Evolutionary conservation across 1,140 invertebrate genomes (phyloP), one percentile per base, ranked within the genome.

Genomic region (Tetragonula clypearis): DNA sequence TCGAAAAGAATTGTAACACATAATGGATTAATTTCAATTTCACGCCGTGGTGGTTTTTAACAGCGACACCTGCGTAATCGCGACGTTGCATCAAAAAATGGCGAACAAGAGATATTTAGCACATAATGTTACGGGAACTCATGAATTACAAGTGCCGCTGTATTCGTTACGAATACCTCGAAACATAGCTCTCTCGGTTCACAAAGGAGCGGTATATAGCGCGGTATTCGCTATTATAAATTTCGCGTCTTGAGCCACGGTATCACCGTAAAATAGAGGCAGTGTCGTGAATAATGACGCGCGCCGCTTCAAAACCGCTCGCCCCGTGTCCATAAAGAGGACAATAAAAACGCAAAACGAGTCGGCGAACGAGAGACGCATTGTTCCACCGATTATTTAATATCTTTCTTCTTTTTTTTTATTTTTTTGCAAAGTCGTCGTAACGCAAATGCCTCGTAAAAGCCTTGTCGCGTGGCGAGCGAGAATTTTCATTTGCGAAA

Each of bases 201-300:
- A 68, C 84, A 81, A 81, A 85, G 78, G 79, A 68, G 55, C 79
- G 1, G 30, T n/a, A n/a, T n/a, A n/a, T n/a, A 58, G 78, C 60
- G 60, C 58, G 62, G 30, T 30, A 30, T 56, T 60, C 79, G 71
- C 71, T 60, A 71, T 85, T 81, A 80, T 80, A 85, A 85, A 85
- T 85, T 85, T 81, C 78, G 69, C n/a, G 84, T 81, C 71, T 75
- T 81, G 49, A 85, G 77, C 77, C 77, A 68, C 68, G 77, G 68
- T 84, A 84, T 84, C 77, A 84, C 72, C 79, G 62, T 55, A 69
- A 84, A 84, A 84, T 84, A 72, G 82, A 84, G 82, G 82, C 76
- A 84, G 53, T 71, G 30, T 79, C 82, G 82, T 84, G 79, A 84
- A 84, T 84, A 84, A 84, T 84, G 77, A 73, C 82, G 60, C 82